Evolutionary conservation across 2,888 invertebrate genomes (phyloP), one percentile per base, ranked within the genome.

Genomic region (Tinea trinotella): DNA sequence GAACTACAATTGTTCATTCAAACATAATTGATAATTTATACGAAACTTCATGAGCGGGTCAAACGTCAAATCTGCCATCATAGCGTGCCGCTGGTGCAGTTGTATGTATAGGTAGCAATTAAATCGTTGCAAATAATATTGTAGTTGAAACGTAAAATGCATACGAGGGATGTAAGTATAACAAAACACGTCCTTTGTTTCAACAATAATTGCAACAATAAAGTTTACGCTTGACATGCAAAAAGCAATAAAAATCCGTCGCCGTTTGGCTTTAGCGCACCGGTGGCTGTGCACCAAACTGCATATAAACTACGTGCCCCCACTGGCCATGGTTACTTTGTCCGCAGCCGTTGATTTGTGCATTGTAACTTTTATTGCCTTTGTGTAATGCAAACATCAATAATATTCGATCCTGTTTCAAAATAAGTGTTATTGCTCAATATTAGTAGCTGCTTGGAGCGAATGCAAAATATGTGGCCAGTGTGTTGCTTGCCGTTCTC

Each of bases 191-290:
- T 50, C 57, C 58, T 64, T 61, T 65, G 70, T 72, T 69, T 65
- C 73, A 72, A 66, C 68, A 71, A 74, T 76, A 73, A 76, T 74
- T 75, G 71, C 70, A 55, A 65, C 72, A 66, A 79, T 79, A 79
- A 79, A 78, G 69, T 71, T 71, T 68, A 71, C 67, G 68, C 70
- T 68, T 71, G 74, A 74, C 73, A 74, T 68, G 70, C 67, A 71
- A 71, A 74, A 71, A 69, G 74, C 68, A 70, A 74, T 76, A 77
- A 77, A 77, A 78, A 66, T 66, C 61, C 62, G 48, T 20, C 52
- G 59, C 60, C 55, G 53, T 18, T 56, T 36, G 49, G 56, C 55
- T 57, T 54, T 54, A 50, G 54, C 34, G 55, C 56, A 24, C 30
- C 52, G 49, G 22, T 22, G 62, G 64, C 62, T 58, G 61, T 59